Base-by-base conservation (phyloP, 2,797 vertebrate genomes). In the Rachycentron canadum region DNA sequence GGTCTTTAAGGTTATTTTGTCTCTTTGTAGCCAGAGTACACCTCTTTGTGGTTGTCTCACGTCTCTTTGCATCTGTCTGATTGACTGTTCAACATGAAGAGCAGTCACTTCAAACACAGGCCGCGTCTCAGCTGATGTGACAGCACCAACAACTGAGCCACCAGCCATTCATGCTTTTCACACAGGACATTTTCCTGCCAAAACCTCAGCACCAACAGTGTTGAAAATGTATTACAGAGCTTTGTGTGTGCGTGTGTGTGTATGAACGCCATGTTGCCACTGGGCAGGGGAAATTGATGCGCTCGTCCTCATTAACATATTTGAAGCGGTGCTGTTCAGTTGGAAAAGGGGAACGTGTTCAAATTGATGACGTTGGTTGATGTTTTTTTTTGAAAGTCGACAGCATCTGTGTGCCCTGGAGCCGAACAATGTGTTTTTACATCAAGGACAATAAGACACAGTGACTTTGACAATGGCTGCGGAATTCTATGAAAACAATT, bases 341-440 rank as follows among this genome's bases (percentile, higher is more conserved):
- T 45, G 28, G 41, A 75, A 70, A 67, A n/a, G 13, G 55, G 34
- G 7, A 67, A 17, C 55, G 17, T 53, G 38, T 55, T 53, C 30
- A 71, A 28, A 63, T 23, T 32, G 38, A 67, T 40, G 43, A 47
- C 38, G 55, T 14, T 47, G 38, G 55, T 28, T 4, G 3, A 50
- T 70, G 61, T 32, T 45, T 17, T 3, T 70, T 66, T 32, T 45
- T 13, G 3, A 16, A 57, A 52, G 49, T 25, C 30, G 26, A 56
- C 23, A 40, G 17, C 17, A 26, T 65, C 5, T 60, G 21, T 43
- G n/a, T 61, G 69, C 41, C 69, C 69, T 7, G 21, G 19, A 69
- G 77, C 30, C 19, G 19, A 69, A 52, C 11, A 38, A 8, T 72
- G 3, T 73, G 50, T 76, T 73, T 73, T 56, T 36, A 65, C 10